phyloP scores from a whole-genome alignment of 2,113 vertebrate species.

The Tylochromis polylepis region DNA sequence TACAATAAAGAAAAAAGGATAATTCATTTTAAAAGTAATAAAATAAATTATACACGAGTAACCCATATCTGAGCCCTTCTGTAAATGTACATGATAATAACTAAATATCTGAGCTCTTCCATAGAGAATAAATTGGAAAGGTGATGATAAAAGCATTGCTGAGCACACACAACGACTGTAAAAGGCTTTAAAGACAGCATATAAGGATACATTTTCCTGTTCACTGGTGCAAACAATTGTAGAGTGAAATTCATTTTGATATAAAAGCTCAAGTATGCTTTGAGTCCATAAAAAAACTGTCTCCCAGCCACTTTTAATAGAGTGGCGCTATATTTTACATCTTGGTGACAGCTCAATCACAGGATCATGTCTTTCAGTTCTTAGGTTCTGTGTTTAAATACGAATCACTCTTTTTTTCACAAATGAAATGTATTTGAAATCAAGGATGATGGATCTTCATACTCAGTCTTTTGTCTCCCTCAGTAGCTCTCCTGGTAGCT shows the following conservation, averaged over 20 bases:
- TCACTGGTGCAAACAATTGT: constrained; percentile 38
- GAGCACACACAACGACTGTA: not conserved
- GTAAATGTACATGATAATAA: not conserved
- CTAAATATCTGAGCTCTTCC: not conserved
- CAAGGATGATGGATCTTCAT: not conserved
- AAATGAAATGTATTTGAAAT: not conserved
- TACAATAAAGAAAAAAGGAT: not conserved
- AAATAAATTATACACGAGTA: not conserved
- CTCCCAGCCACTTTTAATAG: constrained; percentile 6
- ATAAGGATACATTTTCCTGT: constrained; percentile 40
- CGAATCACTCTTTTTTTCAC: not conserved
- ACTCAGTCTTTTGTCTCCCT: not conserved
- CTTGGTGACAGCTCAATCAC: constrained; percentile 29
- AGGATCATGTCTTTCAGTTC: not conserved
- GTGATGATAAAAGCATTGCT: constrained; percentile 4
- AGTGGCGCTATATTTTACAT: not conserved
- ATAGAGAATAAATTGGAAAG: constrained; percentile 11
- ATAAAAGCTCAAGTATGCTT: constrained; percentile 22
- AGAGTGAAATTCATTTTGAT: constrained; percentile 26
- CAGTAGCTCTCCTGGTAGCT: not conserved
- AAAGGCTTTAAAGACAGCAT: constrained; percentile 16
- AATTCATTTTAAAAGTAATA: not conserved
- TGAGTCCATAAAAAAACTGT: constrained; percentile 19
- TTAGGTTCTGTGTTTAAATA: not conserved
- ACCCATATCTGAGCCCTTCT: not conserved